These are phyloP conservation scores for Reinhardtius hippoglossoides DNA, from an alignment of 2,113 vertebrate genomes.

Conservation along the genomic window DNA sequence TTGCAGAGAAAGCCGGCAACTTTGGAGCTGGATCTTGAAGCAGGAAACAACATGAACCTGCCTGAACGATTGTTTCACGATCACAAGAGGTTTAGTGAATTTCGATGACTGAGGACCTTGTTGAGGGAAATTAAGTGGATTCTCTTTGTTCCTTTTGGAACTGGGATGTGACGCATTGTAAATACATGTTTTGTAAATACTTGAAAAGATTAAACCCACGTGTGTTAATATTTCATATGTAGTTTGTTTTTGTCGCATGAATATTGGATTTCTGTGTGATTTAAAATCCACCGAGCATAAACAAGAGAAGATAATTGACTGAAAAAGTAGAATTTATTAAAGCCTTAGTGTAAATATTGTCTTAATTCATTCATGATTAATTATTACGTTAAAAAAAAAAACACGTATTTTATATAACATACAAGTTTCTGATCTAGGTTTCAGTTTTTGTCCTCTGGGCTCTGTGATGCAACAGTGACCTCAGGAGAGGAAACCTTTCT, in stretches of 20 bases:
- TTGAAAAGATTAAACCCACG: constrained; percentile 55
- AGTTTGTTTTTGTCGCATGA: constrained; percentile 4
- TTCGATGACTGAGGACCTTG: neutral
- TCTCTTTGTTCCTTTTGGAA: neutral
- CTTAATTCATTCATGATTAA: constrained; percentile 7
- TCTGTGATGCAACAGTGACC: neutral
- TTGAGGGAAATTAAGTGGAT: neutral
- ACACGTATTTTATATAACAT: neutral
- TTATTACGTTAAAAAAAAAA: constrained; percentile 1
- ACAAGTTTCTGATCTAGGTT: neutral
- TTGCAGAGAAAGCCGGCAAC: constrained; percentile 94
- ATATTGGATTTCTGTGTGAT: neutral
- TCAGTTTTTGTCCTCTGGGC: neutral
- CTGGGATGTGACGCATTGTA: constrained; percentile 48
- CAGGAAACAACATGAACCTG: neutral
- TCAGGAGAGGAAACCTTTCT: neutral
- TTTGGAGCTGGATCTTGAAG: constrained; percentile 92
- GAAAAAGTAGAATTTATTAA: constrained; percentile 27
- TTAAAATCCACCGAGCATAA: neutral
- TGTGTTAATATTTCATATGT: constrained; percentile 19
- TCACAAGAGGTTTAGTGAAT: neutral
- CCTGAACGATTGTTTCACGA: neutral
- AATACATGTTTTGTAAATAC: constrained; percentile 75
- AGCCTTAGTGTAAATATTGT: neutral
- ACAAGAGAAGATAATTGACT: constrained; percentile 17